Conservation (phyloP, 1,140 invertebrate genomes). For the Drosophila kurseongensis region DNA sequence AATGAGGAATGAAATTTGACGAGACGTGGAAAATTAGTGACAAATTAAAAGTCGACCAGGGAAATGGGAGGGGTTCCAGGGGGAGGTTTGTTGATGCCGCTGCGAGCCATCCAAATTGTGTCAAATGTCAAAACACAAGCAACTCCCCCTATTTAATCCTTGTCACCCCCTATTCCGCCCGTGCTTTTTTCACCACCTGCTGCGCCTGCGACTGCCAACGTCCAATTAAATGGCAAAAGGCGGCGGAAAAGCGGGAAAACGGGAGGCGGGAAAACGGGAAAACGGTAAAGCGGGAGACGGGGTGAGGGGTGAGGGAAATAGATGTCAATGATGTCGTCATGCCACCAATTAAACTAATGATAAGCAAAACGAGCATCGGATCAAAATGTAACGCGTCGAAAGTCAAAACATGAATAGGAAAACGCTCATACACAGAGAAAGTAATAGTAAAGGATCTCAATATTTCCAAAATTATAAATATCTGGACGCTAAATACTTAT, state of each 20-base stretch:
- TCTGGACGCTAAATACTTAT: too few relatives aligned
- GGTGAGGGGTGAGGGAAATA: not conserved
- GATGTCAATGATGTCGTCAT: slow-evolving; percentile 64
- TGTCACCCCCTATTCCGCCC: slow-evolving; percentile 1
- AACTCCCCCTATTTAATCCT: slow-evolving; percentile 5
- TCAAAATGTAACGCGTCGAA: slow-evolving; percentile 41
- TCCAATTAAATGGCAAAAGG: slow-evolving; percentile 76
- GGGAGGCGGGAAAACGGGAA: not conserved
- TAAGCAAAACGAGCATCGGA: slow-evolving; percentile 59
- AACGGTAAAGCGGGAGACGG: not conserved
- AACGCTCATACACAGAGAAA: slow-evolving; percentile 1
- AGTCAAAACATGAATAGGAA: slow-evolving; percentile 65
- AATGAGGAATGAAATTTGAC: slow-evolving; percentile 77
- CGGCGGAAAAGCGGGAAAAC: slow-evolving; percentile 1
- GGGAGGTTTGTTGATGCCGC: slow-evolving; percentile 44
- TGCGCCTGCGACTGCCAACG: slow-evolving; percentile 61
- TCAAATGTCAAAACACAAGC: slow-evolving; percentile 79
- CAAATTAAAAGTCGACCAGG: slow-evolving; percentile 73
- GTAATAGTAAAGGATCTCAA: not conserved
- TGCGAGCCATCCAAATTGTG: slow-evolving; percentile 60
- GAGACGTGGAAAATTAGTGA: slow-evolving; percentile 77
- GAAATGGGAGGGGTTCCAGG: slow-evolving; percentile 1
- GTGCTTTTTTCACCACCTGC: slow-evolving; percentile 43
- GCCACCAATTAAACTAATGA: slow-evolving; percentile 83
- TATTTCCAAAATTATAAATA: too few relatives aligned